Conservation (phyloP, 2,888 invertebrate genomes). For the Augiades crinisus region DNA sequence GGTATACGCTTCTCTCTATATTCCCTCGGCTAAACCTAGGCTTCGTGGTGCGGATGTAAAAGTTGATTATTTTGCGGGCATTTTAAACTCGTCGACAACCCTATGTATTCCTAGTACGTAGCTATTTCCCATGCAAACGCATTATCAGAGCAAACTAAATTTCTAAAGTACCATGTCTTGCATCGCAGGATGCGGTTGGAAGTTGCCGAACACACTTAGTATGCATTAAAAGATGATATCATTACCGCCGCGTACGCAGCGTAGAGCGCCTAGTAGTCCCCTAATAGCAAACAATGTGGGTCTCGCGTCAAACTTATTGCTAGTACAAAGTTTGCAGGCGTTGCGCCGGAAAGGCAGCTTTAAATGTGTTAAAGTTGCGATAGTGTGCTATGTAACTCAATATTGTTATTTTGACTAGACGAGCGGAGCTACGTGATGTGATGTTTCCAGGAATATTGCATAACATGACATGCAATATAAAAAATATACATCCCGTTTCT, state of each 20-base stretch:
- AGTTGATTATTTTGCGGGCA: background rate
- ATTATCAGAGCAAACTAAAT: constrained; percentile 31
- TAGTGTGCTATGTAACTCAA: constrained; percentile 4
- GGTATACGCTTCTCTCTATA: background rate
- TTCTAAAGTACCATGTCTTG: constrained; percentile 31
- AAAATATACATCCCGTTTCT: too few species aligned
- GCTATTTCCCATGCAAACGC: constrained; percentile 6
- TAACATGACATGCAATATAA: too few species aligned
- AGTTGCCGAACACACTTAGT: constrained; percentile 41
- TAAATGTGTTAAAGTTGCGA: constrained; percentile 13
- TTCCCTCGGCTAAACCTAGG: background rate
- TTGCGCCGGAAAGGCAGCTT: constrained; percentile 9
- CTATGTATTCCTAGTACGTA: background rate
- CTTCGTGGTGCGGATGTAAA: background rate
- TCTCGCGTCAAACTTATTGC: constrained; percentile 42
- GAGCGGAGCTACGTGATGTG: too few species aligned
- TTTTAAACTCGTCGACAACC: background rate
- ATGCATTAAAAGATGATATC: constrained; percentile 46
- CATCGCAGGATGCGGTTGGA: constrained; percentile 34
- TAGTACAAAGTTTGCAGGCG: constrained; percentile 43
- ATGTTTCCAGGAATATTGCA: too few species aligned
- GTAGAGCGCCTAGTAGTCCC: constrained; percentile 31
- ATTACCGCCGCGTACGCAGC: constrained; percentile 37
- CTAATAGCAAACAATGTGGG: constrained; percentile 49
- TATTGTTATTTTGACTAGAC: constrained; percentile 4